These are phyloP conservation scores for Poeciliopsis presidionis DNA, from an alignment of 2,797 vertebrate genomes.

Conservation along the genomic window DNA sequence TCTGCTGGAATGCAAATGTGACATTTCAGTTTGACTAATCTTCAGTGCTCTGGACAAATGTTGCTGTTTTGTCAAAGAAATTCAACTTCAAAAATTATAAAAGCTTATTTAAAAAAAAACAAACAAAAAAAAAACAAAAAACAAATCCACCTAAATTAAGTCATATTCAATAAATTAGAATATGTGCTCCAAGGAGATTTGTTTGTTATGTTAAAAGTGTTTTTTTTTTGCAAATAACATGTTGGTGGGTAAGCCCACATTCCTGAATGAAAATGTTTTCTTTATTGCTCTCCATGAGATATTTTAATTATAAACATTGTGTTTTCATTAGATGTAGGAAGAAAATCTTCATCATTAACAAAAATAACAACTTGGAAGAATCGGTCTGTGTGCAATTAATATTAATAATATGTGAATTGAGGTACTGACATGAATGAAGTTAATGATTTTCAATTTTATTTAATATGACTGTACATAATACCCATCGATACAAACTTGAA, in stretches of 20 bases:
- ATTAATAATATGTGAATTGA: not conserved
- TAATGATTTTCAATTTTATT: not conserved
- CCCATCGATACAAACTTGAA: not conserved
- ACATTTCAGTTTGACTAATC: slow-evolving; percentile 64
- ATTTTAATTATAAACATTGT: not conserved
- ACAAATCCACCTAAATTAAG: not conserved
- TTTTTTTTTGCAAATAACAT: not conserved
- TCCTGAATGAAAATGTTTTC: not conserved
- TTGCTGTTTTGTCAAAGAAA: slow-evolving; percentile 59
- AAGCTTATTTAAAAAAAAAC: too few relatives aligned
- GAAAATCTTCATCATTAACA: not conserved
- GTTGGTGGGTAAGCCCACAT: not conserved
- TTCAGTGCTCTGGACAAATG: slow-evolving; percentile 54
- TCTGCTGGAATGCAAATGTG: slow-evolving; percentile 71
- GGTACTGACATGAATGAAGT: not conserved
- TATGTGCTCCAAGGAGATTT: not conserved
- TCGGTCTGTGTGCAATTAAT: not conserved
- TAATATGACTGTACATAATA: not conserved
- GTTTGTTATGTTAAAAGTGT: not conserved
- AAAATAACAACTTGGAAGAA: not conserved
- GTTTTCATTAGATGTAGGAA: not conserved
- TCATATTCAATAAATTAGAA: not conserved
- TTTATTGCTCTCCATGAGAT: not conserved
- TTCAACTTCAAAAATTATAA: slow-evolving; percentile 27
- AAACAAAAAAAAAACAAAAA: not conserved